Evolutionary conservation across 2,888 invertebrate species (phyloP).

Genomic region (Cataglyphis livida): DNA sequence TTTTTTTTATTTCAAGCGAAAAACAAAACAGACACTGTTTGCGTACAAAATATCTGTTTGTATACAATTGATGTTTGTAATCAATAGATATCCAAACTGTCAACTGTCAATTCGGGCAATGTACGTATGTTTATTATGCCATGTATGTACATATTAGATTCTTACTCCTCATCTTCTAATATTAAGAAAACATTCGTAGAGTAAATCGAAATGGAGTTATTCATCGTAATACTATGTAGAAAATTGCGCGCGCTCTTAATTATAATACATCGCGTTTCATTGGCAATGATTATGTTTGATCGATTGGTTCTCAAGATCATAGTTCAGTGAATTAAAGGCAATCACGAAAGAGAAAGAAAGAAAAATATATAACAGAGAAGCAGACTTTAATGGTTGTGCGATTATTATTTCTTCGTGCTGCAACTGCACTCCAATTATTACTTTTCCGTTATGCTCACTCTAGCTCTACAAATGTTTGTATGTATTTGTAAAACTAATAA

Average conservation of each 20-base stretch:
- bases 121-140: neutral
- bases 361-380: conserved; percentile 21
- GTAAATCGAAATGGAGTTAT: neutral
- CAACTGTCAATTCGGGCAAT: neutral
- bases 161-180: neutral
- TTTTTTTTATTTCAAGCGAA: too few species aligned
- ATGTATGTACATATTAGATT: neutral
- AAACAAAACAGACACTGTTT: too few species aligned
- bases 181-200: neutral
- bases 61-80: too few species aligned
- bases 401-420: conserved; percentile 50
- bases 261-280: conserved; percentile 17
- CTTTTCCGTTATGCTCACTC: conserved; percentile 36
- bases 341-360: neutral
- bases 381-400: conserved; percentile 39
- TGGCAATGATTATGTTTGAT: conserved; percentile 28
- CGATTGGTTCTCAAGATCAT: conserved; percentile 31
- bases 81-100: too few species aligned
- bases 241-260: conserved; percentile 20
- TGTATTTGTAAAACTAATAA: conserved; percentile 9
- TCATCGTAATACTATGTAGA: neutral
- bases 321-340: conserved; percentile 26
- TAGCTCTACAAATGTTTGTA: neutral
- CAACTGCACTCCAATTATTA: conserved; percentile 43
- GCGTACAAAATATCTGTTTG: too few species aligned